Base-by-base conservation (phyloP, 2,113 vertebrate genomes). In the Scalopus aquaticus region DNA sequence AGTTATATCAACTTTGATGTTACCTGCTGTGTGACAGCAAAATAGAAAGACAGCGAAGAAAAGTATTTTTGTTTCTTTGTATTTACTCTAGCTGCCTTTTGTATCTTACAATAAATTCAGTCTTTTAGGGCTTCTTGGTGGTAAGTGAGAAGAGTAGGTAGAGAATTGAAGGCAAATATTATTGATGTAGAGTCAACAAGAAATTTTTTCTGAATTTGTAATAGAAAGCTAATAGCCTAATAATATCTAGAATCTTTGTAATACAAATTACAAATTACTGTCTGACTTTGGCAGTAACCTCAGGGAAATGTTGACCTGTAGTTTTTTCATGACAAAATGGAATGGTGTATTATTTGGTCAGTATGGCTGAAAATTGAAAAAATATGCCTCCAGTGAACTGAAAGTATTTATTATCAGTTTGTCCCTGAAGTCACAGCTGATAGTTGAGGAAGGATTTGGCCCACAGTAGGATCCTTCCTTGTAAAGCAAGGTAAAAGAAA, bases 11-110 rank as follows among this genome's bases (percentile, higher is more conserved):
- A 30, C 60, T 28, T 62, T 62, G 44, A 81, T 58, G 60, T 81
- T 93, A 56, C 24, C 39, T 95, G 51, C 42, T 83, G 0, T 93
- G 42, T 44, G 3, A 30, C 32, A n/a, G 46, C 35, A 42, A 9
- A 94, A 35, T 73, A 73, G 37, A 90, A 93, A 37, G 28, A 73
- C 6, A 76, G 19, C 76, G 78, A 67, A 77, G 81, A 72, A 64
- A 72, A 80, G 32, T 39, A 72, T 86, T 89, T 88, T 84, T 88
- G 9, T 90, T 95, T 65, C 10, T 87, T 91, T 70, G 16, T 67
- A 89, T 93, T 56, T 51, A 51, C 32, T 16, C 28, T 35, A 85
- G 24, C 49, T 96, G 6, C 35, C 44, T 82, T 94, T 94, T 87
- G n/a, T 88, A 9, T 92, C 35, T 78, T 87, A 16, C 65, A 69